Evolutionary conservation across 2,797 vertebrate species (phyloP), one percentile per base, ranked within the genome.

Genomic region (Enteromius mattozi): DNA sequence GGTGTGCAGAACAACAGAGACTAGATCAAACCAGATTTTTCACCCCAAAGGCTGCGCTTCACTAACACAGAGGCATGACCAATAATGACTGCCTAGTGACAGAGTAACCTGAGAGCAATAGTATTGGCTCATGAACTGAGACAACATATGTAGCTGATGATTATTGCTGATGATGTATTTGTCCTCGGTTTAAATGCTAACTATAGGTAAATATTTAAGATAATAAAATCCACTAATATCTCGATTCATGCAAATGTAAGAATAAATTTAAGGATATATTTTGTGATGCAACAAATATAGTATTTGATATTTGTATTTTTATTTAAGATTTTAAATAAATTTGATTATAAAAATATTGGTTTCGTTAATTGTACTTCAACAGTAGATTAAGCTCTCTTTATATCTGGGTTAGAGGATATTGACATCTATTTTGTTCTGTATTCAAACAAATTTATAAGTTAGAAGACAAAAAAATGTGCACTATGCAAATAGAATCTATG

Each of bases 11-110:
- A 42, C 47, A 33, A 56, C 35, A 70, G 19, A 33, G 82, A 61
- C 82, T 66, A 70, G 82, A 78, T 78, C 75, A 47, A 70, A 61
- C 82, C 66, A 78, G 75, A 78, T 84, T 77, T 49, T 16, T 80
- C 74, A 42, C 8, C 16, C 59, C n/a, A 51, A 68, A 68, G 47
- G 65, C 65, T 80, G 14, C 37, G 24, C 72, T 83, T 83, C 63
- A 83, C 49, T 68, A 42, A 68, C 16, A 54, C 33, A 68, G 17
- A 45, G 81, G 77, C 27, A 85, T 74, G 69, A 27, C 2, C 56
- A 51, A 16, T n/a, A 83, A 83, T 83, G 17, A 83, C 42, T 69
- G 45, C 56, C 14, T 66, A 51, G 61, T 83, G 59, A 83, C 81
- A 83, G 74, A 78, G 35, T 78, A 83, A 83, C 63, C 40, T 1